These are phyloP conservation scores for Hemicordylus capensis DNA, from an alignment of 2,113 vertebrate species.

Conservation along the genomic window DNA sequence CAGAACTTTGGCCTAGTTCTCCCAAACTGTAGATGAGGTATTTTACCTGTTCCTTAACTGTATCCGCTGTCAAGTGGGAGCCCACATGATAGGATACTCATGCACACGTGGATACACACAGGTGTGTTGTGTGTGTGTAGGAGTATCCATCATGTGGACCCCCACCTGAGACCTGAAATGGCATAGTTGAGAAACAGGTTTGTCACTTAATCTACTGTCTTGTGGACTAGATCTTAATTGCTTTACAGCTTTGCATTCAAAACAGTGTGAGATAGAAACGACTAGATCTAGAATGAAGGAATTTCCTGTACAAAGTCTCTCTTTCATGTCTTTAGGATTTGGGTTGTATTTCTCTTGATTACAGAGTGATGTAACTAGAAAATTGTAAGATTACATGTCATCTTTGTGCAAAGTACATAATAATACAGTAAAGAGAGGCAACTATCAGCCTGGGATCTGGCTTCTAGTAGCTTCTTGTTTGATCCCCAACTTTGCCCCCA, in stretches of 20 bases:
- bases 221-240: neutral
- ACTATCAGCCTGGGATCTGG: neutral
- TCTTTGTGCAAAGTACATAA: neutral
- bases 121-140: neutral
- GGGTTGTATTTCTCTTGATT: neutral
- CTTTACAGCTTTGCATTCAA: neutral
- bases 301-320: neutral
- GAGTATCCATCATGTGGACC: neutral
- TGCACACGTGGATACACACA: neutral
- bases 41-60: neutral
- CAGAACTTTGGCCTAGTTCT: neutral
- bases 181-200: neutral
- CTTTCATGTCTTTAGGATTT: neutral
- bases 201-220: neutral
- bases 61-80: neutral
- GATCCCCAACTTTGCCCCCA: neutral
- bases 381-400: neutral
- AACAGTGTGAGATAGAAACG: neutral
- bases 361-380: neutral
- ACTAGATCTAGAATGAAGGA: neutral
- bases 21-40: neutral
- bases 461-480: neutral
- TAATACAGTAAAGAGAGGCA: neutral
- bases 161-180: neutral
- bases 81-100: neutral